Evolutionary conservation across 2,113 vertebrate species (phyloP).

Genomic region (Otolemur garnettii): DNA sequence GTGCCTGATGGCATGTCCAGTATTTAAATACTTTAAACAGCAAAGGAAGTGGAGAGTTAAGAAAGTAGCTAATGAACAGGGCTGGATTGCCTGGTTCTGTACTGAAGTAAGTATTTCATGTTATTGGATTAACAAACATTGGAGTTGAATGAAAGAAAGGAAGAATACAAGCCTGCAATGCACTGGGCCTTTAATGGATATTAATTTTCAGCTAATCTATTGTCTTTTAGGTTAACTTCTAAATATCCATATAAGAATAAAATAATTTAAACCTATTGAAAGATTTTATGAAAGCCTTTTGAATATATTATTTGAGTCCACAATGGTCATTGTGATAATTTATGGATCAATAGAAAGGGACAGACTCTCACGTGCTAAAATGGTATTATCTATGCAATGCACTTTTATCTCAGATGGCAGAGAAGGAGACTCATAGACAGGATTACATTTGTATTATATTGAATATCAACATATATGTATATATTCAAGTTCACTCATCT

Average conservation of each 20-base stretch:
- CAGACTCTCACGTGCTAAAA: neutral
- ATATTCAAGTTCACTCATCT: neutral
- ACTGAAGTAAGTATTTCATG: conserved; percentile 14
- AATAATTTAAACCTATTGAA: conserved; percentile 25
- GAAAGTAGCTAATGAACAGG: neutral
- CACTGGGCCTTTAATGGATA: neutral
- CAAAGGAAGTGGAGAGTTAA: conserved; percentile 38
- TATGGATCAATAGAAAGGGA: neutral
- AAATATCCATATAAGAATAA: conserved; percentile 12
- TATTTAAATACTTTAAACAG: conserved; percentile 53
- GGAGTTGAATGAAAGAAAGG: neutral
- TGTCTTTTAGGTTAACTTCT: neutral
- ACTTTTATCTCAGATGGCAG: neutral
- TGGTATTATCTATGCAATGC: neutral
- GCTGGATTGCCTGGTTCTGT: neutral
- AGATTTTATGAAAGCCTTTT: neutral
- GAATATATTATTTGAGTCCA: neutral
- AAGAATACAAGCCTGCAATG: neutral
- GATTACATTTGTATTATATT: neutral
- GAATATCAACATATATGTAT: neutral
- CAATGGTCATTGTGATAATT: neutral
- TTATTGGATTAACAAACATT: conserved; percentile 34
- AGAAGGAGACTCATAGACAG: neutral
- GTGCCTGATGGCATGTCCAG: neutral
- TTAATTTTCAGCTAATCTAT: conserved; percentile 29